Evolutionary conservation across 2,113 vertebrate species (phyloP).

Genomic region (Phoxinus phoxinus): DNA sequence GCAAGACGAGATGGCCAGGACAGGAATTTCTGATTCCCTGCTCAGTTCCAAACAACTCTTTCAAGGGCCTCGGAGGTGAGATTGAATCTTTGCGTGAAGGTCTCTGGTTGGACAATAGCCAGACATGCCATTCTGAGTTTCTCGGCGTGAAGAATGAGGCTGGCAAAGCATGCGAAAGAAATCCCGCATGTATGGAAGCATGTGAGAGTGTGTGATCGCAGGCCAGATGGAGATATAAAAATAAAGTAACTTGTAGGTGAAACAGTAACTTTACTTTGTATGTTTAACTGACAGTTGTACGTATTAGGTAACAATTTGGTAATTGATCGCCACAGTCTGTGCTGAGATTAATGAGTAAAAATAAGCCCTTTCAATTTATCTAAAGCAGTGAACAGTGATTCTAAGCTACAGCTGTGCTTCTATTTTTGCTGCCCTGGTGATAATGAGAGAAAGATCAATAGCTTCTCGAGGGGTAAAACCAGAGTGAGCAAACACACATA

Average conservation of each 20-base stretch:
- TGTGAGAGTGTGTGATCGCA: background rate
- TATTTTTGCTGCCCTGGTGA: slow-evolving; percentile 34
- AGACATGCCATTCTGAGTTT: background rate
- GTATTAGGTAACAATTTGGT: background rate
- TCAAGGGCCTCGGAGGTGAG: slow-evolving; percentile 13
- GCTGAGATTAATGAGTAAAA: background rate
- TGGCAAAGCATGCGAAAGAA: slow-evolving; percentile 22
- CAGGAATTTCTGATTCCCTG: background rate
- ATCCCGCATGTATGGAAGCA: background rate
- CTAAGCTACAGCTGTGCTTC: slow-evolving; percentile 13
- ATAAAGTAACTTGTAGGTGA: background rate
- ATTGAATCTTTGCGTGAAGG: slow-evolving; percentile 17
- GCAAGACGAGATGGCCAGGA: background rate
- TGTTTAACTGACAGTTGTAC: background rate
- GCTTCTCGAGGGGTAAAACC: slow-evolving; percentile 26
- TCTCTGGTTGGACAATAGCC: slow-evolving; percentile 11
- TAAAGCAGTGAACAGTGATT: slow-evolving; percentile 18
- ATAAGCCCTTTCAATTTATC: background rate
- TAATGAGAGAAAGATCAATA: slow-evolving; percentile 59
- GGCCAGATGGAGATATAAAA: slow-evolving; percentile 12
- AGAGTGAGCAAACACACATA: slow-evolving; percentile 7
- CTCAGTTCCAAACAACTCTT: slow-evolving; percentile 8
- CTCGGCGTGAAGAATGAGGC: background rate
- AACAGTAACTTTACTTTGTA: background rate
- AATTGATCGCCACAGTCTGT: background rate